Conservation (phyloP, 2,888 invertebrate species). For the Luperina testacea region DNA sequence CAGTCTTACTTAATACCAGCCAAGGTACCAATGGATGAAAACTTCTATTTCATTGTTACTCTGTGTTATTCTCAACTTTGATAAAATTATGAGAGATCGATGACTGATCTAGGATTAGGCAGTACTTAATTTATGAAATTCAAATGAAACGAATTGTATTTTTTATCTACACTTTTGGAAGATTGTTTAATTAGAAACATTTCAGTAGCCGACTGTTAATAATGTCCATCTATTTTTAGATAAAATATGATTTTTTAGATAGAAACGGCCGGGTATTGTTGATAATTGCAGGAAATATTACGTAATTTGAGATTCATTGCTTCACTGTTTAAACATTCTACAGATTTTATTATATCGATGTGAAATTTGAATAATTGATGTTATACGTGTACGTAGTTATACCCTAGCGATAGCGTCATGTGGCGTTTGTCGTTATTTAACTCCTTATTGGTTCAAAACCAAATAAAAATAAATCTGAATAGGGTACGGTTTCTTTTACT, state of each 20-base stretch:
- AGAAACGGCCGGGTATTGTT: too few species aligned
- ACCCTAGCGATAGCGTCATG: not conserved
- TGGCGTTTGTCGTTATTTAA: not conserved
- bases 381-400: not conserved
- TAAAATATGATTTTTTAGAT: not conserved
- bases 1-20: not conserved
- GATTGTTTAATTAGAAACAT: not conserved
- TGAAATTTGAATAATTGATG: not conserved
- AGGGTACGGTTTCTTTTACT: not conserved
- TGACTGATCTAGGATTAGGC: constrained; percentile 30
- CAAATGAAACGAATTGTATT: constrained; percentile 8
- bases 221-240: not conserved
- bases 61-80: not conserved
- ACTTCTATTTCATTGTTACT: not conserved
- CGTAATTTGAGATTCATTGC: not conserved
- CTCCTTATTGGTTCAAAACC: not conserved
- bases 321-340: not conserved
- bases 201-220: not conserved
- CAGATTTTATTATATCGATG: not conserved
- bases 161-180: not conserved
- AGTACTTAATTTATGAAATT: not conserved
- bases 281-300: not conserved
- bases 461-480: not conserved
- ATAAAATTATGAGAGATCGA: not conserved
- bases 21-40: not conserved